A percentile compares a stretch with the other conserved stretches of the same genome.
Evolutionary conservation across 2,797 vertebrate genomes (phyloP).

Genomic region (Heteromormyrus szaboi): DNA sequence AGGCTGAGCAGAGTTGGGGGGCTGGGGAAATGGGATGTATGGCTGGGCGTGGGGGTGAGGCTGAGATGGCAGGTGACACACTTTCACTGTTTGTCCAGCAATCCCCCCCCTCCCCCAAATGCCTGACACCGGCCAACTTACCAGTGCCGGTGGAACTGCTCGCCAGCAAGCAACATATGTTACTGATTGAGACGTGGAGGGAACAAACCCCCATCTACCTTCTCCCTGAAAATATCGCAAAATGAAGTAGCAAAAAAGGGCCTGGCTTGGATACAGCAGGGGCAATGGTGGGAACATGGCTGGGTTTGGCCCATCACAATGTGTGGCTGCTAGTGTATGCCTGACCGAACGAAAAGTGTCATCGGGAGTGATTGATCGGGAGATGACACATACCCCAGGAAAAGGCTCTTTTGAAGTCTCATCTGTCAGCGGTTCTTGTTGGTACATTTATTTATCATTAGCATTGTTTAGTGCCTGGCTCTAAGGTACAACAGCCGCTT

Average conservation of each 20-base stretch:
- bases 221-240: not conserved
- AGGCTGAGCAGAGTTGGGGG: not conserved
- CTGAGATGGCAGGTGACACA: not conserved
- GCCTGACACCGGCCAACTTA: conserved; percentile 42
- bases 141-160: conserved; percentile 38
- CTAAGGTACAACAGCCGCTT: not conserved
- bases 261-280: not conserved
- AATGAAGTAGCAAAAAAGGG: not conserved
- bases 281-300: not conserved
- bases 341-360: not conserved
- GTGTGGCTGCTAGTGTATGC: not conserved
- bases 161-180: conserved; percentile 55
- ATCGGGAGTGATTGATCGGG: not conserved
- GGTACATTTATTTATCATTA: not conserved
- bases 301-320: not conserved
- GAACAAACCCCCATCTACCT: conserved; percentile 28
- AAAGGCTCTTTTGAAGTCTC: not conserved
- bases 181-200: conserved; percentile 46
- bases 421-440: not conserved
- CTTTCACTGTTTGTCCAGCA: conserved; percentile 15
- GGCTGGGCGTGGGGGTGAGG: not conserved
- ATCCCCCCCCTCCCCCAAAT: conserved; percentile 35
- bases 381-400: not conserved
- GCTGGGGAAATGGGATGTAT: not conserved
- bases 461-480: not conserved